Percentiles rank a stretch among this genome's conserved stretches.
Conservation (phyloP, 2,888 invertebrate genomes). For the Hypolimnas misippus region DNA sequence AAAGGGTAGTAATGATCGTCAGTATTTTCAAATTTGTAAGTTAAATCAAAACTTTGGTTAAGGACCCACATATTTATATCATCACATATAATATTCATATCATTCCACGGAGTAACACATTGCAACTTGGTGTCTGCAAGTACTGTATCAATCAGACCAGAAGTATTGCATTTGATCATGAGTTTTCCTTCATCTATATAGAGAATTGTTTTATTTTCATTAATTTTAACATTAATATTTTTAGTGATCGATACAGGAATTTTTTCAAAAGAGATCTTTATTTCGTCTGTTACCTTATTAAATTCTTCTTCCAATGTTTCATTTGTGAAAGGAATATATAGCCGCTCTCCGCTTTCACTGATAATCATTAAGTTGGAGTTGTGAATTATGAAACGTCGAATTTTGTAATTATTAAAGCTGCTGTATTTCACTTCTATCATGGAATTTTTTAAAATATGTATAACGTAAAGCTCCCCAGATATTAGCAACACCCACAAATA, state of each 20-base stretch:
- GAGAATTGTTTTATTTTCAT: conserved; percentile 54
- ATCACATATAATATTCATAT: conserved; percentile 55
- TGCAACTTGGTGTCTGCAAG: conserved; percentile 47
- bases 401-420: conserved; percentile 57
- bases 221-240: conserved; percentile 19
- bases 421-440: conserved; percentile 51
- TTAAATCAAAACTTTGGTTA: conserved; percentile 54
- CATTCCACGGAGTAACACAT: conserved; percentile 59
- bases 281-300: conserved; percentile 47
- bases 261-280: conserved; percentile 56
- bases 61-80: conserved; percentile 63
- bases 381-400: conserved; percentile 52
- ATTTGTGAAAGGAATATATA: conserved; percentile 49
- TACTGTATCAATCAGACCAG: conserved; percentile 57
- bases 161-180: conserved; percentile 58
- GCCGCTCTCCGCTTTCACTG: conserved; percentile 68
- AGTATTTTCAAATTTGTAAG: conserved; percentile 56
- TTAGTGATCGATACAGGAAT: conserved; percentile 33
- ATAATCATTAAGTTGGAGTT: conserved; percentile 54
- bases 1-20: conserved; percentile 59
- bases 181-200: conserved; percentile 50
- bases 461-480: conserved; percentile 60
- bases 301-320: conserved; percentile 55
- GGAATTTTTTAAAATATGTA: conserved; percentile 52
- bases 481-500: conserved; percentile 65